Evolutionary conservation across 2,888 invertebrate genomes (phyloP).

Genomic region (Thera britannica): DNA sequence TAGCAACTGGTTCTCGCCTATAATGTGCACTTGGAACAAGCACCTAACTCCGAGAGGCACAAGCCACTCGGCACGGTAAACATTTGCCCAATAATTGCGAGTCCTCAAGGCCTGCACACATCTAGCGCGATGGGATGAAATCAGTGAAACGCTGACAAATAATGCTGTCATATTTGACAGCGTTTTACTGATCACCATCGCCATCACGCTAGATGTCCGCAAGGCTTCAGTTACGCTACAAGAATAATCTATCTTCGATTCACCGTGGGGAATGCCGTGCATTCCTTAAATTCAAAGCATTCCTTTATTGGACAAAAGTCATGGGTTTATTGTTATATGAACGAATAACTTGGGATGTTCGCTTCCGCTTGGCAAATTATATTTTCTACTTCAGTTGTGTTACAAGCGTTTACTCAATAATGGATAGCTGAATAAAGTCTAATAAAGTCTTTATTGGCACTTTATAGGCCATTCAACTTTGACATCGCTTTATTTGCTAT

Average conservation of each 20-base stretch:
- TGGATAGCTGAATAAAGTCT: conserved; percentile 21
- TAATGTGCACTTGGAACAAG: conserved; percentile 74
- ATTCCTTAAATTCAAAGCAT: conserved; percentile 73
- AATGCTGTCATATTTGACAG: too few relatives aligned
- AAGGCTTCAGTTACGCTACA: conserved; percentile 62
- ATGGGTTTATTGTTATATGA: conserved; percentile 74
- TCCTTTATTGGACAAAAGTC: conserved; percentile 76
- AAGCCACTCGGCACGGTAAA: conserved; percentile 74
- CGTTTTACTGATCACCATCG: too few relatives aligned
- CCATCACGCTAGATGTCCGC: too few relatives aligned
- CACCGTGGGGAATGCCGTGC: conserved; percentile 64
- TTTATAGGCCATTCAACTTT: conserved; percentile 9
- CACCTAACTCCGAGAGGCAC: conserved; percentile 58
- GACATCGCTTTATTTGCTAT: neutral
- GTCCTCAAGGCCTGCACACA: conserved; percentile 47
- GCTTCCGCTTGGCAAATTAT: conserved; percentile 39
- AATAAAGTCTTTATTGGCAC: conserved; percentile 28
- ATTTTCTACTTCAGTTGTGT: conserved; percentile 35
- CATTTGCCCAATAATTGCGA: conserved; percentile 82
- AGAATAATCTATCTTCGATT: conserved; percentile 65
- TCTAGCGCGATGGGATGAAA: too few relatives aligned
- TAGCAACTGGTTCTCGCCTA: conserved; percentile 70
- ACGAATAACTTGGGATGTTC: conserved; percentile 61
- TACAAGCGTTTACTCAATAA: conserved; percentile 28
- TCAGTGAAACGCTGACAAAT: too few relatives aligned